Percentiles rank a stretch among this genome's conserved stretches.
Evolutionary conservation across 2,888 invertebrate genomes (phyloP).

Genomic region (Chrysolina americana): DNA sequence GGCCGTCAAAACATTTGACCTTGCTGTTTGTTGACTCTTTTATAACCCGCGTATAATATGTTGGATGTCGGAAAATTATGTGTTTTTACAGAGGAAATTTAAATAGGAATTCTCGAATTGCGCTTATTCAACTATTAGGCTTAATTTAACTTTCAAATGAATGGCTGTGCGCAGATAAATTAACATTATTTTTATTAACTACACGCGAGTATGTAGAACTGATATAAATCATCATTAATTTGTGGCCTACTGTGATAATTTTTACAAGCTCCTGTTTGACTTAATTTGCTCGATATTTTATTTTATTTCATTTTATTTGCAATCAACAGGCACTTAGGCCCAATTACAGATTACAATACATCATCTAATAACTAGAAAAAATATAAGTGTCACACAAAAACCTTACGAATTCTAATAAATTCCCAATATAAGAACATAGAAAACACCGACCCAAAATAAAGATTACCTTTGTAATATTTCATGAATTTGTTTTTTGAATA

Average conservation of each 20-base stretch:
- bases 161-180: not conserved
- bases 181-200: conserved; percentile 1
- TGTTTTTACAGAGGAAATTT: not conserved
- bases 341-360: no score
- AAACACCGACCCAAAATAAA: no score
- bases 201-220: not conserved
- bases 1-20: conserved; percentile 12
- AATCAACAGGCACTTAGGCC: no score
- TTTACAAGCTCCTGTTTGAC: not conserved
- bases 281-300: no score
- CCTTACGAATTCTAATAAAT: no score
- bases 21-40: conserved; percentile 3
- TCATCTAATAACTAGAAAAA: no score
- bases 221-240: not conserved
- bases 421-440: no score
- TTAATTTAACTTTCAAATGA: not conserved
- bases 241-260: conserved; percentile 1
- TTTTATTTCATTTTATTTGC: no score
- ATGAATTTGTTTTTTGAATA: no score
- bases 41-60: conserved; percentile 18
- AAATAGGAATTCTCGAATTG: conserved; percentile 6
- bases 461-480: no score
- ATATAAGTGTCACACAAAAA: no score
- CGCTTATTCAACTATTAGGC: not conserved
- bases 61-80: not conserved